Percentiles rank a stretch among this genome's conserved stretches.
Conservation (phyloP, 2,113 vertebrate species). For the Platysteira castanea region DNA sequence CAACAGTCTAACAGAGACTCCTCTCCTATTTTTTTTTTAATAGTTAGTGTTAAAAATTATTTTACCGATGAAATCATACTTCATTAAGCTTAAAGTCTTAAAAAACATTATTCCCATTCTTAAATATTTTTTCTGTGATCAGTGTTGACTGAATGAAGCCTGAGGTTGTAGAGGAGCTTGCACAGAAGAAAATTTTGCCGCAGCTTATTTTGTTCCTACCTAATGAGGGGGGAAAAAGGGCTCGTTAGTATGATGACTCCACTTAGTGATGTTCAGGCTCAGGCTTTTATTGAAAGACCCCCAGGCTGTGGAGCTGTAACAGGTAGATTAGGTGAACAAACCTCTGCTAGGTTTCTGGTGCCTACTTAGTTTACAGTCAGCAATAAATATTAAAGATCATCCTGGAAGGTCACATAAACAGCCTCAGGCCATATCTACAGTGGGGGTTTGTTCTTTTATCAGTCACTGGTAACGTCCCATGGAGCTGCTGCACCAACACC, state of each 20-base stretch:
- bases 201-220: not conserved
- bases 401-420: not conserved
- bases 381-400: not conserved
- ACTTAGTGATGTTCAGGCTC: not conserved
- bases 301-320: not conserved
- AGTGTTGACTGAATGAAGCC: not conserved
- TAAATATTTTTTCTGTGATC: not conserved
- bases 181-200: not conserved
- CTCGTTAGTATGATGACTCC: not conserved
- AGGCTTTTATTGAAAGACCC: not conserved
- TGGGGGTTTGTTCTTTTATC: not conserved
- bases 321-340: conserved; percentile 23
- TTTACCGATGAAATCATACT: not conserved
- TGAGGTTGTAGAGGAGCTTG: not conserved
- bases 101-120: not conserved
- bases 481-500: not conserved
- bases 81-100: not conserved
- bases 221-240: not conserved
- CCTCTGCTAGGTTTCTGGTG: not conserved
- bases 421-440: not conserved
- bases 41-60: not conserved
- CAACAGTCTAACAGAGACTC: not conserved
- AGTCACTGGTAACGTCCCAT: fast-evolving
- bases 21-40: not conserved
- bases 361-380: not conserved